These are phyloP conservation scores for Muscicapa striata DNA, from an alignment of 2,797 vertebrate species.

Conservation along the genomic window DNA sequence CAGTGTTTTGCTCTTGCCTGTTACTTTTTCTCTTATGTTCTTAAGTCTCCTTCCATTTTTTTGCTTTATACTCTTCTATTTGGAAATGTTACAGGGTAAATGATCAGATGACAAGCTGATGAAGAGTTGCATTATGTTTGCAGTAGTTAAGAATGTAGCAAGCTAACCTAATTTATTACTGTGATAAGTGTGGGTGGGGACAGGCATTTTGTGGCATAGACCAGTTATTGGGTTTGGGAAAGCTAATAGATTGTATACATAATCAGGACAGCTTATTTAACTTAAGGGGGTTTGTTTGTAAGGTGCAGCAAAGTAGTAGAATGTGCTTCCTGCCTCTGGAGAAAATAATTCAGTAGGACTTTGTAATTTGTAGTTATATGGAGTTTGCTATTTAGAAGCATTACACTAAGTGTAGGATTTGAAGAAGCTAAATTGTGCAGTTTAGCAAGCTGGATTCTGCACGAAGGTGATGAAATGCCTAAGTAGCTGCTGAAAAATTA, in stretches of 20 bases:
- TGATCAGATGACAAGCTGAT: background rate
- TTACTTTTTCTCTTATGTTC: slow-evolving; percentile 50
- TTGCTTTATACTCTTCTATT: slow-evolving; percentile 19
- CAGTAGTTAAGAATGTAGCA: background rate
- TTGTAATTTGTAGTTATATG: background rate
- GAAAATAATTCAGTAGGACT: background rate
- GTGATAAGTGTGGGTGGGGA: background rate
- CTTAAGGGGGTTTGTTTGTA: background rate
- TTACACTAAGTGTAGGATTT: background rate
- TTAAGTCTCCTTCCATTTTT: slow-evolving; percentile 27
- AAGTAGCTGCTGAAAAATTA: background rate
- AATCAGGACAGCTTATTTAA: background rate
- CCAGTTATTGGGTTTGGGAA: background rate
- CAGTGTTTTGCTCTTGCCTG: slow-evolving; percentile 52
- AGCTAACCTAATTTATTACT: background rate
- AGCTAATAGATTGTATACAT: background rate
- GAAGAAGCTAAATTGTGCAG: background rate
- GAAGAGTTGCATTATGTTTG: background rate
- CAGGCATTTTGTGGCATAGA: background rate
- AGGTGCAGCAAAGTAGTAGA: background rate
- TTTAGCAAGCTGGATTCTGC: background rate
- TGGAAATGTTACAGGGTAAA: background rate
- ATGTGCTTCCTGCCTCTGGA: background rate
- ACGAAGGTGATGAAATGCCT: background rate
- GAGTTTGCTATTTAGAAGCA: background rate